These are phyloP conservation scores for Sceloporus undulatus DNA, from an alignment of 2,113 vertebrate species.

Conservation along the genomic window DNA sequence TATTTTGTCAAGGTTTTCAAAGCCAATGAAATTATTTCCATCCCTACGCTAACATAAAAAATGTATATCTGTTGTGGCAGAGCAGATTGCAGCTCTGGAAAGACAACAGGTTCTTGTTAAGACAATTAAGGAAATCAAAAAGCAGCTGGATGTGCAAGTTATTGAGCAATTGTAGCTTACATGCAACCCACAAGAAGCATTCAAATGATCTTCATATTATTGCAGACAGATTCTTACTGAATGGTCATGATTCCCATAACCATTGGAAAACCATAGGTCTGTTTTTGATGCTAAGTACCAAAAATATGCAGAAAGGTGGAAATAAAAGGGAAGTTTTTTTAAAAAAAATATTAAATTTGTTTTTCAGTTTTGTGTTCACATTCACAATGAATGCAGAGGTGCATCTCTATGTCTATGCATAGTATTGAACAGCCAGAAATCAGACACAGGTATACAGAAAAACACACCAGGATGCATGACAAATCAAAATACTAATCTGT, in stretches of 20 bases:
- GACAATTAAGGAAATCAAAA: background rate
- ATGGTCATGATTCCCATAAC: background rate
- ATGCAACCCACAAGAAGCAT: background rate
- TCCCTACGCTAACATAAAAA: background rate
- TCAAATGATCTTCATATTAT: background rate
- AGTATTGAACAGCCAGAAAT: background rate
- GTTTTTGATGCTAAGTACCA: background rate
- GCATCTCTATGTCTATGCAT: background rate
- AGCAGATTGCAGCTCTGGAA: background rate
- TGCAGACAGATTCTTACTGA: background rate
- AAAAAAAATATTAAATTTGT: no score
- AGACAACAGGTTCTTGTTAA: background rate
- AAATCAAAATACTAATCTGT: constrained; percentile 12
- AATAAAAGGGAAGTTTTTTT: background rate
- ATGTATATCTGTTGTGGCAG: background rate
- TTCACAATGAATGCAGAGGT: background rate
- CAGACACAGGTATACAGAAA: background rate
- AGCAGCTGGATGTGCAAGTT: background rate
- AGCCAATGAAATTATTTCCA: background rate
- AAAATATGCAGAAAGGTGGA: background rate
- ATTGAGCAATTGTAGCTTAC: background rate
- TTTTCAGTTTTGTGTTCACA: background rate
- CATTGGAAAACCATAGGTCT: background rate
- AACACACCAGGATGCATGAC: background rate
- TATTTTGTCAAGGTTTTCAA: background rate